These are phyloP conservation scores for Odontomyia ornata DNA, from an alignment of 2,888 invertebrate species.

Conservation along the genomic window DNA sequence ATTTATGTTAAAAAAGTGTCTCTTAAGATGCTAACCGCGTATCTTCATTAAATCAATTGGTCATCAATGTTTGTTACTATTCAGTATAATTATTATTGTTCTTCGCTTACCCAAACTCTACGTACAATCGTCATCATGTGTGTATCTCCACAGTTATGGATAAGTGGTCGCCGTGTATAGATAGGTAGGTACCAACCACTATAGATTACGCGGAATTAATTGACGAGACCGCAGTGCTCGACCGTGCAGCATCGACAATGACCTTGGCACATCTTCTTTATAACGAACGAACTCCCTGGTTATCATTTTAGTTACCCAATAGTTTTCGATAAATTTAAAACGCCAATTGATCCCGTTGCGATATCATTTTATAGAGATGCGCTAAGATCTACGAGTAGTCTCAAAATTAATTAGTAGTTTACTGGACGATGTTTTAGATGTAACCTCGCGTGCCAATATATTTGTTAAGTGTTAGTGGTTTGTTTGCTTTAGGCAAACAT, in stretches of 20 bases:
- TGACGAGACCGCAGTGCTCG: not conserved
- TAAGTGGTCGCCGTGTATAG: too few species aligned
- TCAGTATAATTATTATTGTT: too few species aligned
- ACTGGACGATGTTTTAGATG: not conserved
- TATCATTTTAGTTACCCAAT: conserved; percentile 11
- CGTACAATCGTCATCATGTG: too few species aligned
- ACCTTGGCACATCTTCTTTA: conserved; percentile 39
- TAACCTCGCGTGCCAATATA: too few species aligned
- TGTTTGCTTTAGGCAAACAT: not conserved
- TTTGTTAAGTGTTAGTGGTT: not conserved
- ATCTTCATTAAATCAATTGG: conserved; percentile 10
- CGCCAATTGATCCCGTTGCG: not conserved
- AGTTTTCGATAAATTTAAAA: conserved; percentile 3
- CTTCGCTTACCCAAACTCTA: too few species aligned
- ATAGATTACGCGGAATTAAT: conserved; percentile 6
- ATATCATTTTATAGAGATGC: not conserved
- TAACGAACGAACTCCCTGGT: conserved; percentile 8
- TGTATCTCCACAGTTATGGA: too few species aligned
- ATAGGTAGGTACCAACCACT: too few species aligned
- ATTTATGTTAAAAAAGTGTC: too few species aligned
- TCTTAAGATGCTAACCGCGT: not conserved
- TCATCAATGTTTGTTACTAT: not conserved
- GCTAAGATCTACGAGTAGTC: too few species aligned
- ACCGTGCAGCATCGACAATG: not conserved
- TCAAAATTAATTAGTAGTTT: too few species aligned